Conservation (phyloP, 2,113 vertebrate species). For the Ophiodon elongatus region DNA sequence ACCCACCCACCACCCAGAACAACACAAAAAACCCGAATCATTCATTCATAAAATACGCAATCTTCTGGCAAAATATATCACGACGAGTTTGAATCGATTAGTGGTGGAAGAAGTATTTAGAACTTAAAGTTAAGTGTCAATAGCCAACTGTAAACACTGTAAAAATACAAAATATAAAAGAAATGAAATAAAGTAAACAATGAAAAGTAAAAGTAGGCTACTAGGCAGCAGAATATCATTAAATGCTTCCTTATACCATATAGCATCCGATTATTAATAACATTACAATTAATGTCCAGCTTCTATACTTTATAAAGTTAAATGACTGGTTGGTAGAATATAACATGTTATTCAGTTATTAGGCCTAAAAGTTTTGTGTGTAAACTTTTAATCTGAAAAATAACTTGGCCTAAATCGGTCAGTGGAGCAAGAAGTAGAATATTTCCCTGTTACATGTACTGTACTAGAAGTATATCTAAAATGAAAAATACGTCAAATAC, state of each 20-base stretch:
- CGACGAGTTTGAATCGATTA: background rate
- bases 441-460: background rate
- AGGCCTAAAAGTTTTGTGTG: background rate
- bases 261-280: background rate
- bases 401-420: background rate
- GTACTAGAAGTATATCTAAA: background rate
- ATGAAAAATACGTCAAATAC: background rate
- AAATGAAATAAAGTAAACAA: background rate
- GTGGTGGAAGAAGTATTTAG: background rate
- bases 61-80: background rate
- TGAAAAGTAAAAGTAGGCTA: background rate
- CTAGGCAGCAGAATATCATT: background rate
- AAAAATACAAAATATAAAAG: background rate
- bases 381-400: background rate
- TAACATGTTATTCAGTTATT: too few relatives aligned
- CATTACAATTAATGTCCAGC: background rate
- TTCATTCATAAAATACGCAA: slow-evolving; percentile 77
- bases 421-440: background rate
- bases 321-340: background rate
- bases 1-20: too few relatives aligned
- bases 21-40: slow-evolving; percentile 42
- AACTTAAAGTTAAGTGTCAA: background rate
- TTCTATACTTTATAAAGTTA: background rate
- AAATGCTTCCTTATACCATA: background rate
- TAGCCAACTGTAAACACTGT: background rate